Base-by-base conservation (phyloP, 2,113 vertebrate species). In the Zootoca vivipara region DNA sequence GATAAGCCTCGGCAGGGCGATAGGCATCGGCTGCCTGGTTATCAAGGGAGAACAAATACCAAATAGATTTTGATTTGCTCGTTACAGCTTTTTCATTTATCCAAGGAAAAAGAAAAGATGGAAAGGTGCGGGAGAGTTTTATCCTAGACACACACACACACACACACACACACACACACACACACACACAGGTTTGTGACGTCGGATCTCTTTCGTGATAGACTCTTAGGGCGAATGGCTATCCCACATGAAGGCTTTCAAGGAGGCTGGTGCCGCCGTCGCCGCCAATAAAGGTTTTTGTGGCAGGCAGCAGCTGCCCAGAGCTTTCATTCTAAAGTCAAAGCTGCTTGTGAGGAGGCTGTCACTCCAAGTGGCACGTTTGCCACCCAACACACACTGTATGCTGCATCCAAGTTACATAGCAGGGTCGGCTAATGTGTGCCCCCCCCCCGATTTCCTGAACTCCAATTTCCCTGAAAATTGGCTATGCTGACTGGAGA, bases 61-160 rank as follows among this genome's bases (percentile, higher is more conserved):
- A 95, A 95, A 96, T 64, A 95, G 94, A 94, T 95, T 94, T 94
- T 94, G 93, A 93, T 94, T 94, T 90, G 85, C 83, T 92, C 90
- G 93, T 91, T 94, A 90, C 91, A 78, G 91, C 86, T 94, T 94
- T 56, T 94, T 95, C 85, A 84, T 92, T 85, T 92, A 94, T 86
- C 90, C 90, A 83, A 85, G 92, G 90, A 88, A 94, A 52, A 92
- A 94, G 87, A 91, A 93, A 88, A 93, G 85, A 87, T 85, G 90
- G 85, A 78, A 85, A 83, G 20, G 75, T 26, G 78, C 64, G 74
- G 73, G 82, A 64, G 83, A 93, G 80, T 46, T 91, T 88, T 87
- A 91, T 87, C 77, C 78, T 12, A 3, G 7, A 20, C 20, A 8
- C 9, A 22, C 24, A 7, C 3, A 7, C 92, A 90, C 87, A 74